Conservation (phyloP, 1,140 invertebrate genomes). For the Batillaria attramentaria region DNA sequence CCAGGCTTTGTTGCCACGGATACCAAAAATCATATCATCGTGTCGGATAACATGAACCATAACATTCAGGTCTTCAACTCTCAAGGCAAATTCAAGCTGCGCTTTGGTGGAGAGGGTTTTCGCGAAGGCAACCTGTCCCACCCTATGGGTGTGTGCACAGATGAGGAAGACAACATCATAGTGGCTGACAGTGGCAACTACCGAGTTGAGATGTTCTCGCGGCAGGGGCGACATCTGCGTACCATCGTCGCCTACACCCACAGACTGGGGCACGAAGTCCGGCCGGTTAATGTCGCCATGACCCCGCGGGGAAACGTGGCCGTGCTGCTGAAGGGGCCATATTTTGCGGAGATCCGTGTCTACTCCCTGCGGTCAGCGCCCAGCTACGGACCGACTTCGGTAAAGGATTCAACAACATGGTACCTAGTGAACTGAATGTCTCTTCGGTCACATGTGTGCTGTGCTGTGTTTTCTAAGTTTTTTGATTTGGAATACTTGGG, state of each 20-base stretch:
- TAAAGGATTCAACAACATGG: constrained; percentile 30
- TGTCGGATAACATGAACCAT: constrained; percentile 63
- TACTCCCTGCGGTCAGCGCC: constrained; percentile 72
- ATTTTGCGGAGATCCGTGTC: constrained; percentile 61
- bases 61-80: constrained; percentile 63
- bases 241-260: constrained; percentile 55
- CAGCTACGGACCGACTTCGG: constrained; percentile 74
- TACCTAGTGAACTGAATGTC: constrained; percentile 20
- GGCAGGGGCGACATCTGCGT: constrained; percentile 52
- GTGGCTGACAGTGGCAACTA: constrained; percentile 99
- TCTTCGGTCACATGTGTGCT: background rate
- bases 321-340: constrained; percentile 58
- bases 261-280: constrained; percentile 54
- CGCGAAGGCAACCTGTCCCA: constrained; percentile 84
- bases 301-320: constrained; percentile 60
- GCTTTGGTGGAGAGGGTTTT: constrained; percentile 56
- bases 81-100: constrained; percentile 61
- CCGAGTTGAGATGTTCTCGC: constrained; percentile 93
- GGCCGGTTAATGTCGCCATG: constrained; percentile 62
- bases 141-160: constrained; percentile 97
- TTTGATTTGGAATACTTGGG: background rate
- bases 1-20: constrained; percentile 60
- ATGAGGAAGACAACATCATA: constrained; percentile 96
- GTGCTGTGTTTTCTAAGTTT: background rate
- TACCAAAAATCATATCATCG: constrained; percentile 61